phyloP scores from a whole-genome alignment of 1,140 invertebrate species.

The Anagrus nilaparvatae region DNA sequence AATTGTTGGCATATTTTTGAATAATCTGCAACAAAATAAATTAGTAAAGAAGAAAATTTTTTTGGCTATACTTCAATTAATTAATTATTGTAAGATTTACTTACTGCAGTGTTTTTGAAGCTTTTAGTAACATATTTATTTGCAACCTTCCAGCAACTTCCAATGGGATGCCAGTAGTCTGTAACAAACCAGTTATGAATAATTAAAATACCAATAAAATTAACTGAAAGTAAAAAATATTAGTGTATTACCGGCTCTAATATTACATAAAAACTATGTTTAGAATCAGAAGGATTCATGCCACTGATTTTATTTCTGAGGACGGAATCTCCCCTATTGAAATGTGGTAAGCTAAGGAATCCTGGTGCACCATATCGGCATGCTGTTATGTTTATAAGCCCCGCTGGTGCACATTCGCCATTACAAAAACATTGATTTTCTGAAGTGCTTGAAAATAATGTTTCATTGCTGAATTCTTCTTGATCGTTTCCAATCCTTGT shows the following conservation, averaged over 20 bases:
- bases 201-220: conserved; percentile 3
- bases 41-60: not conserved
- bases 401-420: conserved; percentile 57
- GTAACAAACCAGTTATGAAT: conserved; percentile 31
- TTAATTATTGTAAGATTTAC: conserved; percentile 28
- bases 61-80: too few species aligned
- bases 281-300: conserved; percentile 44
- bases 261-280: conserved; percentile 49
- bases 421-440: conserved; percentile 60
- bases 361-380: conserved; percentile 51
- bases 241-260: conserved; percentile 54
- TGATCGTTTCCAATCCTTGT: too few species aligned
- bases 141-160: conserved; percentile 66
- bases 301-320: conserved; percentile 46
- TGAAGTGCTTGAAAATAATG: too few species aligned
- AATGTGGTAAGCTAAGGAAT: conserved; percentile 63
- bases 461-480: too few species aligned
- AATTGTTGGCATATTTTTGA: conserved; percentile 52
- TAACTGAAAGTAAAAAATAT: conserved; percentile 4
- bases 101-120: conserved; percentile 52
- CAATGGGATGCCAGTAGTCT: conserved; percentile 63
- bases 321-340: conserved; percentile 49
- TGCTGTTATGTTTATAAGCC: conserved; percentile 43
- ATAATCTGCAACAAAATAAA: conserved; percentile 43
- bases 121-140: conserved; percentile 63